Base-by-base conservation (phyloP, 2,888 invertebrate species). In the Magallana nippona region DNA sequence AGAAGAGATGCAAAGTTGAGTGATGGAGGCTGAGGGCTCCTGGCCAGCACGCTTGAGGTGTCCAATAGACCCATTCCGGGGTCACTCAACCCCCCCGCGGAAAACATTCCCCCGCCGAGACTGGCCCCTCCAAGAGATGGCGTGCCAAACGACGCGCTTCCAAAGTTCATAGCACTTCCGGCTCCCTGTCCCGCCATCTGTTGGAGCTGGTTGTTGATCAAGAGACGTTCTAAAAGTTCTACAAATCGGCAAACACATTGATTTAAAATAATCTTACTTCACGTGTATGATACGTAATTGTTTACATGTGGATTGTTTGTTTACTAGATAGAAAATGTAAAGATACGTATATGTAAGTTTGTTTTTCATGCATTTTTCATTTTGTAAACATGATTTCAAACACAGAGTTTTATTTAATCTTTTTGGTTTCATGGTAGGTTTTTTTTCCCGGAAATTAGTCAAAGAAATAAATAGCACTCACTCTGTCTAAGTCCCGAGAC, bases 151-250 rank as follows among this genome's bases (percentile, higher is more conserved):
- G 57, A 63, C 71, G 19, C 63, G 8, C 55, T 55, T 10, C 27
- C 60, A 15, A 55, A 13, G 56, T 71, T 27, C 22, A 19, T 19
- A 17, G 71, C 13, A 5, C 19, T 81, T n/a, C 55, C 60, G 10
- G 55, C 10, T 11, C 55, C 55, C 10, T 32, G 55, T 13, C 32
- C 56, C 10, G 71, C 32, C 55, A 82, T 55, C 55, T 82, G 82
- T 60, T 82, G 82, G 27, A 82, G 60, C 22, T 82, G 82, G 8
- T 55, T 63, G 71, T 82, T 82, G 11, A 82, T 71, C 22, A 60
- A 11, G 13, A 82, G 71, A 10, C 82, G 82, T n/a, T 82, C 82
- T 22, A 82, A 27, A 15, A 82, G 44, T 55, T 71, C 82, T 82
- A 78, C 27, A 32, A n/a, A 32, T 5, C 8, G 44, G 8, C 44